Conservation (phyloP, 2,888 invertebrate species). For the Stenchaetothrips biformis region DNA sequence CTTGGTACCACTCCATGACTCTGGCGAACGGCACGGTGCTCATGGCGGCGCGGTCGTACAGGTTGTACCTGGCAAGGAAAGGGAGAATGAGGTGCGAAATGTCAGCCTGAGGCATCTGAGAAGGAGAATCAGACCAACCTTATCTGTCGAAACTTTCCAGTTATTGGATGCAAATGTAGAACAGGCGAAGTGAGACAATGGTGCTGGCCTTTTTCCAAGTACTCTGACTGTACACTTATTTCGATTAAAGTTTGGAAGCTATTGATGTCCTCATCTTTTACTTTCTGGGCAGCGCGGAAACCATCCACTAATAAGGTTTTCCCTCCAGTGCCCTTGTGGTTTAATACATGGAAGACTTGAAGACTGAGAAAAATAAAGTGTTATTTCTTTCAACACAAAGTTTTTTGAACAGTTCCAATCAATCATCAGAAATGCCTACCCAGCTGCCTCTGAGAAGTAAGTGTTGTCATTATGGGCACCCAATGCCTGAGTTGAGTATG, state of each 20-base stretch:
- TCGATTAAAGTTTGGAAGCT: constrained; percentile 57
- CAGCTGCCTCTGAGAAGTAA: constrained; percentile 69
- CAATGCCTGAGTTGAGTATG: constrained; percentile 63
- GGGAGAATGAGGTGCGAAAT: constrained; percentile 16
- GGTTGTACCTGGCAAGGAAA: constrained; percentile 56
- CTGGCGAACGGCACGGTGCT: constrained; percentile 49
- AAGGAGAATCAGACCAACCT: constrained; percentile 46
- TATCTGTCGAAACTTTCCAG: constrained; percentile 56
- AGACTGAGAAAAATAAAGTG: constrained; percentile 41
- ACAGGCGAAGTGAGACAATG: constrained; percentile 56
- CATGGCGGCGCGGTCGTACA: constrained; percentile 66
- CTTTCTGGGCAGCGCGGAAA: constrained; percentile 57
- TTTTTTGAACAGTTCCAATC: not conserved
- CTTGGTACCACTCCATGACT: constrained; percentile 58
- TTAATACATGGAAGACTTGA: constrained; percentile 58
- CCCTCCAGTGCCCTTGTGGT: constrained; percentile 61
- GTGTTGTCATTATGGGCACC: constrained; percentile 74
- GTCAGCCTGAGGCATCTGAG: not conserved
- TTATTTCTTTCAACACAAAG: not conserved
- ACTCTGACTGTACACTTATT: constrained; percentile 59
- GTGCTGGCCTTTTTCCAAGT: constrained; percentile 58
- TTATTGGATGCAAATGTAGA: constrained; percentile 53
- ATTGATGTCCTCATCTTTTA: constrained; percentile 52
- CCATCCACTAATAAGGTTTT: constrained; percentile 72
- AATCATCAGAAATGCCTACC: constrained; percentile 47